Evolutionary conservation across 2,888 invertebrate genomes (phyloP).

Genomic region (Andrena hattorfiana): DNA sequence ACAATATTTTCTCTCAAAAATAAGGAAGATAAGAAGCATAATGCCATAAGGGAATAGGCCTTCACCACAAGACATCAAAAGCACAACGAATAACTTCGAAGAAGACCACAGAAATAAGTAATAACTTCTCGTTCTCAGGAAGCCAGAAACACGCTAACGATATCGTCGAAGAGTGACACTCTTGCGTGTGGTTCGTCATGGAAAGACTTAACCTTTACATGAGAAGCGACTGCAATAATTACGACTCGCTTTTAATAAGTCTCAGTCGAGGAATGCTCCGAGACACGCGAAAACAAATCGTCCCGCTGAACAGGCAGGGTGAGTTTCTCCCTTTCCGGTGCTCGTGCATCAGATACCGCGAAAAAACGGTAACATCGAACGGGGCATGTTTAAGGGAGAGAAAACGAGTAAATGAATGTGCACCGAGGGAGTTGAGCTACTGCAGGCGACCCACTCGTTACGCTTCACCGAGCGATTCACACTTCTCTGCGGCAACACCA

Average conservation of each 20-base stretch:
- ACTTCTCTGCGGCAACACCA: constrained; percentile 15
- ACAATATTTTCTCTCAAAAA: too few relatives aligned
- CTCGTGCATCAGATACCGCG: constrained; percentile 24
- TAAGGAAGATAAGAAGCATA: too few relatives aligned
- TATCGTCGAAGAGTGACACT: constrained; percentile 32
- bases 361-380: neutral
- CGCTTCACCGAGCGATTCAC: constrained; percentile 48
- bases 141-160: constrained; percentile 42
- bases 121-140: constrained; percentile 8
- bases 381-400: constrained; percentile 20
- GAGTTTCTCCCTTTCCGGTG: constrained; percentile 17
- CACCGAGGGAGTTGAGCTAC: constrained; percentile 32
- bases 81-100: too few relatives aligned
- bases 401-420: constrained; percentile 50
- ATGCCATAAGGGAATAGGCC: too few relatives aligned
- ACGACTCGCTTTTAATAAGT: constrained; percentile 53
- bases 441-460: constrained; percentile 46
- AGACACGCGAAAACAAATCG: constrained; percentile 4
- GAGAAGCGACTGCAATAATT: constrained; percentile 50
- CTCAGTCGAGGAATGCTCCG: constrained; percentile 26
- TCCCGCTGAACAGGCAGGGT: constrained; percentile 14
- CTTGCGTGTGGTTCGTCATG: constrained; percentile 30
- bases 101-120: too few relatives aligned
- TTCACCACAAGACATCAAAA: too few relatives aligned
- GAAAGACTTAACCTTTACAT: constrained; percentile 37